phyloP scores from a whole-genome alignment of 1,140 invertebrate genomes.

The Anadara kagoshimensis region DNA sequence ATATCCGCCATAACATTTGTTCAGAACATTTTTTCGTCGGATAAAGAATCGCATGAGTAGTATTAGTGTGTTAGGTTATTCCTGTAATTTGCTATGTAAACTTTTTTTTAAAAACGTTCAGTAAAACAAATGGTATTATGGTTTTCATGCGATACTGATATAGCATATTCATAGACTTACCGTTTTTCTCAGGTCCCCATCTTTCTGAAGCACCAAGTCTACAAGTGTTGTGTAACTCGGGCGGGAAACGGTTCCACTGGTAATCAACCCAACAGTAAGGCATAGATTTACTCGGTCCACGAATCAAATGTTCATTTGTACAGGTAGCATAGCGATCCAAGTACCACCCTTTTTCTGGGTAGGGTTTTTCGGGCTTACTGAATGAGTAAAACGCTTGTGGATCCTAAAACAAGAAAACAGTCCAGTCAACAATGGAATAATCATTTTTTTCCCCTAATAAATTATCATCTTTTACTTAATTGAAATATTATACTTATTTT shows the following conservation, averaged over 20 bases:
- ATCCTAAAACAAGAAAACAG: conserved; percentile 38
- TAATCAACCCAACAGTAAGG: conserved; percentile 67
- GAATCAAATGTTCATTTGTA: conserved; percentile 63
- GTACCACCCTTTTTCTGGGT: conserved; percentile 56
- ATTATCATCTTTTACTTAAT: too few species aligned
- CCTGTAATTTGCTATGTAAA: too few species aligned
- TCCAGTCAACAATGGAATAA: background rate
- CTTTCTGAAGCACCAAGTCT: conserved; percentile 61
- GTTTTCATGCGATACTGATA: too few species aligned
- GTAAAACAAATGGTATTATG: too few species aligned
- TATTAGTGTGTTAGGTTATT: too few species aligned
- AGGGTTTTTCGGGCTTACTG: conserved; percentile 41
- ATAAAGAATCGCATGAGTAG: too few species aligned
- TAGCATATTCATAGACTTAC: too few species aligned
- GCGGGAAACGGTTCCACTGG: conserved; percentile 59
- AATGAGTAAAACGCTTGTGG: conserved; percentile 54
- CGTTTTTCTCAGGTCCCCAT: conserved; percentile 70
- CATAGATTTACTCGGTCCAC: conserved; percentile 53
- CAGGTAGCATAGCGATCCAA: conserved; percentile 62
- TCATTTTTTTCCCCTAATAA: too few species aligned
- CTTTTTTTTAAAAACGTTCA: too few species aligned
- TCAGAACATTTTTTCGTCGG: too few species aligned
- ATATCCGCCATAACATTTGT: too few species aligned
- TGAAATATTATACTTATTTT: too few species aligned
- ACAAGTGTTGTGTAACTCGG: conserved; percentile 62